phyloP scores from a whole-genome alignment of 2,113 vertebrate species.

The Antechinus stuartii region DNA sequence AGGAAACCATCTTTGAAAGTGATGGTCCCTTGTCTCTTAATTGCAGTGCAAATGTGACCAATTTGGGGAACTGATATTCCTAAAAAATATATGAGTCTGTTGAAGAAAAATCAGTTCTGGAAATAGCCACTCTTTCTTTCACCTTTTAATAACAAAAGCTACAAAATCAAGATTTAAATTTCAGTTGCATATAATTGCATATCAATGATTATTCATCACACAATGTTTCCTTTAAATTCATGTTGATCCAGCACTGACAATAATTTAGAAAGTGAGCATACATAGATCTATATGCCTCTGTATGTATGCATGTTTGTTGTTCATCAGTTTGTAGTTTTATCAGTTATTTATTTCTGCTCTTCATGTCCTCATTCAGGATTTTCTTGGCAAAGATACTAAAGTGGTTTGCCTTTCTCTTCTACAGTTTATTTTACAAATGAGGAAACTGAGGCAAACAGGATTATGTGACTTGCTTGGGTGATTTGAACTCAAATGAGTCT shows the following conservation, averaged over 20 bases:
- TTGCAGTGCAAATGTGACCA: background rate
- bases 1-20: background rate
- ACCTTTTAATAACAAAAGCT: background rate
- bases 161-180: constrained; percentile 29
- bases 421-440: background rate
- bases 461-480: background rate
- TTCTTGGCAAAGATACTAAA: background rate
- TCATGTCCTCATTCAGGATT: background rate
- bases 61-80: constrained; percentile 26
- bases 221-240: background rate
- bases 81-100: constrained; percentile 16
- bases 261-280: background rate
- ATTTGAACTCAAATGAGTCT: background rate
- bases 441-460: background rate
- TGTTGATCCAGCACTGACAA: background rate
- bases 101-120: constrained; percentile 3
- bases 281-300: background rate
- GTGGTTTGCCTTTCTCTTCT: background rate
- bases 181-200: background rate
- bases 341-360: too few species aligned
- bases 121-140: background rate
- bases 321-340: too few species aligned
- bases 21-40: background rate
- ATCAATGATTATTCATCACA: background rate
- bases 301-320: background rate